Base-by-base conservation (phyloP, 1,140 invertebrate species). In the Procambarus clarkii region DNA sequence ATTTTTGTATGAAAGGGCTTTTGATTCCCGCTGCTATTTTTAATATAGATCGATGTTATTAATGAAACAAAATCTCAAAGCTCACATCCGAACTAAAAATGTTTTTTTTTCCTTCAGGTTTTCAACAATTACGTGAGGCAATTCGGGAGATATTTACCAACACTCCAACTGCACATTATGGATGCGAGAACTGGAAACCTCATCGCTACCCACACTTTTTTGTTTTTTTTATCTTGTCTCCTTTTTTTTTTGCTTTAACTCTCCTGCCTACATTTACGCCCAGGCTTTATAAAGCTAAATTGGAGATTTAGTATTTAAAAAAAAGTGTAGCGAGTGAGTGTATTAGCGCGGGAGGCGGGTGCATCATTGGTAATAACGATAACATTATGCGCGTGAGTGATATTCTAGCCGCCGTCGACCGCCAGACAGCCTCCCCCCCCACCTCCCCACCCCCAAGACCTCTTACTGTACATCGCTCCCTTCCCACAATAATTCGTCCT, bases 351-450 rank as follows among this genome's bases (percentile, higher is more conserved):
- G 2, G 69, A 34, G n/a, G 69, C 4, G 7, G 69, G 21, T 0
- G 69, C n/a, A 74, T 74, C 21, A 74, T 74, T 34, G 69, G 69
- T 74, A 74, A 74, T 74, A 74, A 74, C 69, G 69, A 74, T 74
- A 74, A 74, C 24, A 74, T 74, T 74, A 34, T 74, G 69, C 60
- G 18, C 60, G 4, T 64, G 13, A 64, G 18, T 64, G 60, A 64
- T 64, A 64, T 64, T 64, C 60, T 18, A 74, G 21, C 69, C 24
- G 69, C 15, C 4, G 11, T 18, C 15, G 18, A 18, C 15, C 64
- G 64, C 64, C 34, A 34, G 34, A 4, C 64, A 4, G 64, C 64
- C 11, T 69, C 64, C 4, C 11, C 11, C 64, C 13, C 60, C 60
- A 7, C 69, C 69, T 34, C 69, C 11, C 69, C 7, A 24, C 64